Evolutionary conservation across 1,140 invertebrate species (phyloP), one percentile per base, ranked within the genome.

Genomic region (Drosophila hydei): DNA sequence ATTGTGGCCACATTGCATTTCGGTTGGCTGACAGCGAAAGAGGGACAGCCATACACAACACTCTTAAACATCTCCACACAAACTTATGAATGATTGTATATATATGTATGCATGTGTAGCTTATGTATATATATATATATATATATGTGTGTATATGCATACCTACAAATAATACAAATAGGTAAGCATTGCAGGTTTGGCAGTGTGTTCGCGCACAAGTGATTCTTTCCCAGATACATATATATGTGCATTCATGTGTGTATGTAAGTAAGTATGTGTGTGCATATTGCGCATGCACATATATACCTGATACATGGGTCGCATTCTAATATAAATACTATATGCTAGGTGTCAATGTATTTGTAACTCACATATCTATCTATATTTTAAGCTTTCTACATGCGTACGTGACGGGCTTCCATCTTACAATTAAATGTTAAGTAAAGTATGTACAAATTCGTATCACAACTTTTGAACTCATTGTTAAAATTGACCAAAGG

Each of bases 1-100:
- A 85, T 81, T 85, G 77, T 87, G 54, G 25, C 52, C 42, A 48
- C 43, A 78, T 68, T 61, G 64, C 56, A 68, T 73, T 83, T 73
- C 75, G 68, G 83, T 87, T 87, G 83, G 83, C 45, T 48, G 50
- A 50, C 36, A 61, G 42, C 36, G 25, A 43, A 3, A 21, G 12
- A 23, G 38, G 12, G 11, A 54, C 12, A 23, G 16, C 6, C 18
- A 21, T 2, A 38, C 3, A 7, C 14, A 0, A 51, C 7, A 33
- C 5, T 7, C 12, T 6, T 14, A 5, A 12, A 42, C 6, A 30
- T 12, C 27, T 33, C 40, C 14, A 19, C 48, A 58, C 7, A 18
- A n/a, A n/a, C n/a, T n/a, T n/a, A n/a, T n/a, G n/a, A n/a, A n/a
- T n/a, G n/a, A n/a, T n/a, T n/a, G n/a, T 23, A 42, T 30, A n/a